phyloP scores from a whole-genome alignment of 1,140 invertebrate genomes.

The Calliopsis andreniformis region DNA sequence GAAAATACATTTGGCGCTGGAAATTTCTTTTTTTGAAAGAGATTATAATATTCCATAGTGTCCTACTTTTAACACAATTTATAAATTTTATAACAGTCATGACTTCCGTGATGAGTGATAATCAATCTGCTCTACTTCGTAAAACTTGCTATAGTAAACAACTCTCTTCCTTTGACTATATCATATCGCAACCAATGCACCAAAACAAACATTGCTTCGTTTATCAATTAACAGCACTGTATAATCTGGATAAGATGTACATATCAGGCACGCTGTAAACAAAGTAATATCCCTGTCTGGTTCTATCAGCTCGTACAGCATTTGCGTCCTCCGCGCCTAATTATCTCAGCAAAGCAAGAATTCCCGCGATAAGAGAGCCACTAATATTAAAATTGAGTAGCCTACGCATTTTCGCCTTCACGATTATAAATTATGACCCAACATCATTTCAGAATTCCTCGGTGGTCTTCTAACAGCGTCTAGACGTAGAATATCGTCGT shows the following conservation, averaged over 20 bases:
- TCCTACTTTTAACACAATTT: not conserved
- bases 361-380: not conserved
- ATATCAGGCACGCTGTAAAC: slow-evolving; percentile 7
- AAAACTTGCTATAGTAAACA: not conserved
- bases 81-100: not conserved
- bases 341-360: not conserved
- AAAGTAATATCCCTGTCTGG: not conserved
- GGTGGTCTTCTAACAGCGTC: not conserved
- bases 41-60: not conserved
- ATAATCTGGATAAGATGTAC: not conserved
- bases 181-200: too few relatives aligned
- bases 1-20: too few relatives aligned
- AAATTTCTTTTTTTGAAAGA: too few relatives aligned
- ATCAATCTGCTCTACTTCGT: not conserved
- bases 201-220: not conserved
- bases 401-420: not conserved
- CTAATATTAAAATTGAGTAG: not conserved
- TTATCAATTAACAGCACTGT: slow-evolving; percentile 7
- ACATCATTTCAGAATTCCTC: not conserved
- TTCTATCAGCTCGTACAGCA: not conserved
- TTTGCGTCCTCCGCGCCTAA: not conserved
- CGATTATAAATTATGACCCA: slow-evolving; percentile 23
- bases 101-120: not conserved
- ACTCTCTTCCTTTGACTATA: not conserved
- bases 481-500: not conserved